A percentile compares a stretch with the other conserved stretches of the same genome.
Evolutionary conservation across 2,888 invertebrate genomes (phyloP).

Genomic region (Oscheius myriophilus): DNA sequence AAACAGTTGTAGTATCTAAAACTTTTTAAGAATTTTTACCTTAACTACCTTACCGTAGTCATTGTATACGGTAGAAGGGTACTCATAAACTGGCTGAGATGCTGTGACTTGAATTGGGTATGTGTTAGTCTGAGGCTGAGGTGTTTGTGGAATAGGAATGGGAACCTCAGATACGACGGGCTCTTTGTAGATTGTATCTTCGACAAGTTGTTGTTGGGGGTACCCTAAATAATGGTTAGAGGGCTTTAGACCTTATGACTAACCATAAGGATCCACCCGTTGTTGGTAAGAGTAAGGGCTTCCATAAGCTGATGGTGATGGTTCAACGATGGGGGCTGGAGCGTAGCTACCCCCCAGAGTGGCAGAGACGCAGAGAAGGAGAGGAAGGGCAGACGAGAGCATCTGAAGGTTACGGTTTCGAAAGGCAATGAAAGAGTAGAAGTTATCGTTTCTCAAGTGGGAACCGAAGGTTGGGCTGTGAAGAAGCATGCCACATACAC

Average conservation of each 20-base stretch:
- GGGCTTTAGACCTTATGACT: not conserved
- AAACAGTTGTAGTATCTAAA: slow-evolving; percentile 13
- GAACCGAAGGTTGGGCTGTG: too few species aligned
- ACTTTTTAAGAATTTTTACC: not conserved
- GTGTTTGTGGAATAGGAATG: not conserved
- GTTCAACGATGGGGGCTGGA: not conserved
- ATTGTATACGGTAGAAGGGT: too few species aligned
- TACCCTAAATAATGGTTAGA: not conserved
- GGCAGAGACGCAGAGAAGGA: too few species aligned
- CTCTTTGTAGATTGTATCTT: not conserved
- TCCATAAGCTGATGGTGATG: slow-evolving; percentile 2
- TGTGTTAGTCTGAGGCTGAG: slow-evolving; percentile 12
- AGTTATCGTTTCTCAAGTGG: too few species aligned
- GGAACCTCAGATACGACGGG: not conserved
- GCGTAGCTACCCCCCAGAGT: slow-evolving; percentile 3
- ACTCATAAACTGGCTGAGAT: not conserved
- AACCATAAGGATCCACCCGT: not conserved
- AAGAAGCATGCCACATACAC: too few species aligned
- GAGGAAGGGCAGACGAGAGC: too few species aligned
- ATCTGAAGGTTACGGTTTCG: too few species aligned
- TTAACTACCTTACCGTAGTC: not conserved
- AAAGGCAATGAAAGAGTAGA: too few species aligned
- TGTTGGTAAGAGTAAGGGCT: not conserved
- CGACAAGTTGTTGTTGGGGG: not conserved
- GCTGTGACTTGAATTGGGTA: slow-evolving; percentile 11